phyloP scores from a whole-genome alignment of 1,140 invertebrate species.

The Drosophila kohkoa region DNA sequence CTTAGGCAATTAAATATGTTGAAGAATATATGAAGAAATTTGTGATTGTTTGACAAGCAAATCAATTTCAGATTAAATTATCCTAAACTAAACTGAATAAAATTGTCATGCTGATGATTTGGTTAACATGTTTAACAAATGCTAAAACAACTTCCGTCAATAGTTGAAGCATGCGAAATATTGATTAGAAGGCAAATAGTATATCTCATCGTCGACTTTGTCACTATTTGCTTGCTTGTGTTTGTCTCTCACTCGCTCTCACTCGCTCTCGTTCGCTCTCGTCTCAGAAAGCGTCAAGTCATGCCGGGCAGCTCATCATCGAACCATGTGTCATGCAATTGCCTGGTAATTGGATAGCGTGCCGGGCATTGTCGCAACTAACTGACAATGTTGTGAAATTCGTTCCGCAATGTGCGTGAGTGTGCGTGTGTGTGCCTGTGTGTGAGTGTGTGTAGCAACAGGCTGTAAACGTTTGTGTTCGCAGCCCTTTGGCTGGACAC shows the following conservation, averaged over 20 bases:
- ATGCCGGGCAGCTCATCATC: slow-evolving; percentile 47
- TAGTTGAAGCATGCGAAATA: slow-evolving; percentile 13
- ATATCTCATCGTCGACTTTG: slow-evolving; percentile 41
- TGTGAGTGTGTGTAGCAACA: no score
- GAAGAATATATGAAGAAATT: no score
- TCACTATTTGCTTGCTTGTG: not conserved
- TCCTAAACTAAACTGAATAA: no score
- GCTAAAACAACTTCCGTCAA: not conserved
- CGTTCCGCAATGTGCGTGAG: not conserved
- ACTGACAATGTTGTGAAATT: slow-evolving; percentile 71
- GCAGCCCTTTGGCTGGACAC: slow-evolving; percentile 10
- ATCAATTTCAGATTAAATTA: no score
- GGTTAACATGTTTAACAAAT: no score
- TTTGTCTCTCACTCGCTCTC: no score
- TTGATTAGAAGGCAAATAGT: slow-evolving; percentile 16
- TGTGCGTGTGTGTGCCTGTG: not conserved
- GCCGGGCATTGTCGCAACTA: slow-evolving; percentile 21
- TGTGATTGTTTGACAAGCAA: no score
- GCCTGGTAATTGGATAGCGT: slow-evolving; percentile 60
- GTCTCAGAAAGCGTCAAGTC: slow-evolving; percentile 29
- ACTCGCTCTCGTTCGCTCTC: no score
- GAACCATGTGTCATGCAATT: slow-evolving; percentile 65
- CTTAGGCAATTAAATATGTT: no score
- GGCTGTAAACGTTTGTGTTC: not conserved
- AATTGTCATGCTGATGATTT: no score